These are phyloP conservation scores for Ceyx melanurus DNA, from an alignment of 2,113 vertebrate genomes.

Conservation along the genomic window DNA sequence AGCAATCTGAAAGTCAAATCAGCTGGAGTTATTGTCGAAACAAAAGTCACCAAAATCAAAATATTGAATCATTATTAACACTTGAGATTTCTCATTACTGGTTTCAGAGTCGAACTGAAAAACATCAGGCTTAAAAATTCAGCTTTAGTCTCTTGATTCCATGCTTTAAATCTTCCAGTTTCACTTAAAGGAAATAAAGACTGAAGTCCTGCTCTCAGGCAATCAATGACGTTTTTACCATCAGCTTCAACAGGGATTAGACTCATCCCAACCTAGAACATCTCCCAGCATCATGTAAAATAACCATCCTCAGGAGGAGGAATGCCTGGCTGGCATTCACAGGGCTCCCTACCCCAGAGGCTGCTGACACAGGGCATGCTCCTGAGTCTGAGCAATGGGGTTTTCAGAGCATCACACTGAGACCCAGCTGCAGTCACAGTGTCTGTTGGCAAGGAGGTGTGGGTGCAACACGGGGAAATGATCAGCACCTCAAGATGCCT, in stretches of 20 bases:
- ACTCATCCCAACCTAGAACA: not conserved
- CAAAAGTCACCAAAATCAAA: not conserved
- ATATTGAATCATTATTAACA: not conserved
- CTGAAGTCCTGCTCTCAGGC: not conserved
- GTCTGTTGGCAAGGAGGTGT: not conserved
- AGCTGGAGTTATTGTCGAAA: not conserved
- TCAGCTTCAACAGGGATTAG: not conserved
- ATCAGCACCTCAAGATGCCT: not conserved
- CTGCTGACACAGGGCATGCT: not conserved
- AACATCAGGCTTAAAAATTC: not conserved
- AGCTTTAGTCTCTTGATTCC: not conserved
- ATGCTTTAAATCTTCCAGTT: not conserved
- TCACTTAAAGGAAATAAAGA: not conserved
- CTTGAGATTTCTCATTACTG: not conserved
- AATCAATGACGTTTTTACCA: not conserved
- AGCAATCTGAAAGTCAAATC: not conserved
- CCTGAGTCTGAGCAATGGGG: accelerated
- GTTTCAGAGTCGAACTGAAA: not conserved
- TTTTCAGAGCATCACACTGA: not conserved
- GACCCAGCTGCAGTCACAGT: not conserved
- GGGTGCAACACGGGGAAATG: not conserved
- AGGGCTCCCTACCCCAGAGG: not conserved
- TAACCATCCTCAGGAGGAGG: not conserved
- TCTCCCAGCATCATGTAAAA: not conserved
- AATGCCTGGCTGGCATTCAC: not conserved